phyloP scores from a whole-genome alignment of 2,797 vertebrate species.

The Peromyscus melanophrys region DNA sequence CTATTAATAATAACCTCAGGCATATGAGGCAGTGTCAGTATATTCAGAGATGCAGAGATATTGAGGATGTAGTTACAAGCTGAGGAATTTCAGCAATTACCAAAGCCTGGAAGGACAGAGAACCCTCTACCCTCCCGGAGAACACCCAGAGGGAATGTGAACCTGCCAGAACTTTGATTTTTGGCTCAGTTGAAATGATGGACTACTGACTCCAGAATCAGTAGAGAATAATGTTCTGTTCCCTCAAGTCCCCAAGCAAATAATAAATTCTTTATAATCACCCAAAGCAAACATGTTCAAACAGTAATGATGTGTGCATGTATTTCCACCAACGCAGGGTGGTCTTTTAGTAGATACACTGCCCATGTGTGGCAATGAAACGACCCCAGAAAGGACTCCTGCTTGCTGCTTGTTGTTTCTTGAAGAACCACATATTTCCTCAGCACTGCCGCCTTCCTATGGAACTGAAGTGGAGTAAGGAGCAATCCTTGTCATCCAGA shows the following conservation, averaged over 20 bases:
- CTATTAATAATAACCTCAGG: background rate
- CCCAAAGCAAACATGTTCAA: background rate
- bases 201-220: background rate
- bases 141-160: background rate
- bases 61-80: background rate
- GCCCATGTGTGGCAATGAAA: background rate
- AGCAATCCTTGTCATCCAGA: background rate
- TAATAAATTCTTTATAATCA: background rate
- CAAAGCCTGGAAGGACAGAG: background rate
- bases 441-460: background rate
- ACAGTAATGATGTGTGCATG: background rate
- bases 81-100: background rate
- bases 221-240: background rate
- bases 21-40: fast-evolving
- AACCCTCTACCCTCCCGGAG: background rate
- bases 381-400: background rate
- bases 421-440: background rate
- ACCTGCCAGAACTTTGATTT: background rate
- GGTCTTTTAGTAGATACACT: background rate
- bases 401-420: background rate
- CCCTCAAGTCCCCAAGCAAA: background rate
- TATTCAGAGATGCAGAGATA: background rate
- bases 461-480: background rate
- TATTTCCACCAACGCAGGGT: background rate
- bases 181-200: background rate